Evolutionary conservation across 2,113 vertebrate species (phyloP), one percentile per base, ranked within the genome.

Genomic region (Oreotragus oreotragus): DNA sequence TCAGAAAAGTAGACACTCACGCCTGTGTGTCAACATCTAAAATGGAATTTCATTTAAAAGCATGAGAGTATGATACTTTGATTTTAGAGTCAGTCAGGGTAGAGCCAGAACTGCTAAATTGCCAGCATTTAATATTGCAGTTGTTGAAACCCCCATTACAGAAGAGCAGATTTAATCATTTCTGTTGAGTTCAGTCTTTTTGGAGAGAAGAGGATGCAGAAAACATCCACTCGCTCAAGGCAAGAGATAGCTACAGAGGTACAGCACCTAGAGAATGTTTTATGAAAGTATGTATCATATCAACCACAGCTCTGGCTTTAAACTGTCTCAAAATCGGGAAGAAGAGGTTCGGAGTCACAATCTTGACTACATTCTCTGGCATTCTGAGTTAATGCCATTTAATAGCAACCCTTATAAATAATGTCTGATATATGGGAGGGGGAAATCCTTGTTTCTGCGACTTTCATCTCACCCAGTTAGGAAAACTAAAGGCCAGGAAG

Each of bases 81-180:
- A 92, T 96, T 87, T 92, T 27, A 88, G 70, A 94, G 70, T 57
- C 51, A 39, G 11, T 7, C 25, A 92, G 55, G 30, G 53, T 66
- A 96, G 49, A 45, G 21, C 57, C 33, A 94, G 51, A 15, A 55
- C 17, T 81, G 43, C 33, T 90, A 87, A 89, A 87, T 11, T 95
- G 91, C 58, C 81, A 55, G 43, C 92, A 96, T 93, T 91, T 94
- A 96, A 97, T 97, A 97, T 83, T 83, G 77, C n/a, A 7, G 58
- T 64, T 88, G 88, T 95, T 94, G 94, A 90, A 95, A 13, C 21
- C 47, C 25, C 7, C 33, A 30, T 87, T 95, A 92, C 21, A 57
- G 66, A 55, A 93, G 83, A 96, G 84, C 43, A 96, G 66, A 97
- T 97, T 95, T 94, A 97, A 97, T 98, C 58, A 95, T 96, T 97